These are phyloP conservation scores for Diadema setosum DNA, from an alignment of 35 echinoderm and acorn worm species.

Conservation along the genomic window DNA sequence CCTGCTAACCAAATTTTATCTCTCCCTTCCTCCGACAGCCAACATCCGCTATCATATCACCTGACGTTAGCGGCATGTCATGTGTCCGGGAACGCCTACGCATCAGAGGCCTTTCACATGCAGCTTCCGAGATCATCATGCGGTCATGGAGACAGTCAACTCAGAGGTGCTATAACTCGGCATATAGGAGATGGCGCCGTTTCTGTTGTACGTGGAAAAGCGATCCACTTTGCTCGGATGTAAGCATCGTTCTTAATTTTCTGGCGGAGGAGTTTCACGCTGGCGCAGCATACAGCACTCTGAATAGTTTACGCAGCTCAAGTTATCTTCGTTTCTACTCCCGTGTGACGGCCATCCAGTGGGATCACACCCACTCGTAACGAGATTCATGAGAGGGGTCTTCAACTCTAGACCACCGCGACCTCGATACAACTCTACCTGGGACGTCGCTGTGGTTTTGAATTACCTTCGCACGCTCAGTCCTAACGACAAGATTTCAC, in stretches of 20 bases:
- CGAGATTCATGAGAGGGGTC: slow-evolving; percentile 49
- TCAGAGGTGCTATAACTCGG: slow-evolving; percentile 33
- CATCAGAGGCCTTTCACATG: slow-evolving; percentile 32
- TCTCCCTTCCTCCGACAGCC: too few species aligned
- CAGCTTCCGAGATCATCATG: slow-evolving; percentile 53
- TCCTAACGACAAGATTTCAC: neutral
- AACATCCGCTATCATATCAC: too few species aligned
- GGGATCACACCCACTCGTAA: slow-evolving; percentile 1
- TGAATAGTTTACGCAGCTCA: slow-evolving; percentile 38
- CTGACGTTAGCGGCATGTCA: too few species aligned
- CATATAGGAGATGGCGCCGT: slow-evolving; percentile 46
- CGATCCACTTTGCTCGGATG: slow-evolving; percentile 28
- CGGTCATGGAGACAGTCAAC: slow-evolving; percentile 56
- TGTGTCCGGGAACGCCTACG: too few species aligned
- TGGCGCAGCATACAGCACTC: slow-evolving; percentile 14
- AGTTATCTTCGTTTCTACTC: neutral
- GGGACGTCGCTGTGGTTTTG: slow-evolving; percentile 12
- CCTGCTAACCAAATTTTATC: too few species aligned
- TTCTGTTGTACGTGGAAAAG: slow-evolving; percentile 44
- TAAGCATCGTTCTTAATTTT: neutral
- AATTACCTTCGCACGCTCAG: slow-evolving; percentile 4
- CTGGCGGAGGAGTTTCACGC: neutral
- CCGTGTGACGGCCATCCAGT: neutral
- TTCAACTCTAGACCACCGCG: slow-evolving; percentile 17
- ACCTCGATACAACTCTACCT: neutral